phyloP scores from a whole-genome alignment of 1,140 invertebrate species.

The Drepana arcuata region DNA sequence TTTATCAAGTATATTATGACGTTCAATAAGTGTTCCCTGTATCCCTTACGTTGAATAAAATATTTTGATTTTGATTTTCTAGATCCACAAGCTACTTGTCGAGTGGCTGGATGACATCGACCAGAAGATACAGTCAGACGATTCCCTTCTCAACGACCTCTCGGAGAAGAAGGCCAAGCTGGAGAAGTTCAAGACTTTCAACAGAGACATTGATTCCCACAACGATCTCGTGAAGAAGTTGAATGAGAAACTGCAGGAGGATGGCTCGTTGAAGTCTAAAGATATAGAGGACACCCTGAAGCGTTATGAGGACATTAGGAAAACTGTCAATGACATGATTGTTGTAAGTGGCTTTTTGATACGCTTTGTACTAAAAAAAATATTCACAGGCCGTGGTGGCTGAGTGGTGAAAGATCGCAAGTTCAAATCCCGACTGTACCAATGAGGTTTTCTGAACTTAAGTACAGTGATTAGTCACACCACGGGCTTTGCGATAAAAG shows the following conservation, averaged over 20 bases:
- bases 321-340: slow-evolving; percentile 77
- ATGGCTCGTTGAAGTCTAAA: slow-evolving; percentile 75
- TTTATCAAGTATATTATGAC: too few species aligned
- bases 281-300: slow-evolving; percentile 80
- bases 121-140: slow-evolving; percentile 82
- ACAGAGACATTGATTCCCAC: slow-evolving; percentile 84
- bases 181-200: slow-evolving; percentile 86
- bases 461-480: too few species aligned
- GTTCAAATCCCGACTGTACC: too few species aligned
- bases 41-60: too few species aligned
- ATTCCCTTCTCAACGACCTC: slow-evolving; percentile 84
- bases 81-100: slow-evolving; percentile 79
- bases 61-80: slow-evolving; percentile 8
- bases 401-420: too few species aligned
- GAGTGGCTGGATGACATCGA: slow-evolving; percentile 92
- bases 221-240: slow-evolving; percentile 82
- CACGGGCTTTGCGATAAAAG: too few species aligned
- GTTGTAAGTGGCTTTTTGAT: slow-evolving; percentile 50
- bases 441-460: too few species aligned
- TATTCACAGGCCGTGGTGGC: too few species aligned
- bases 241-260: slow-evolving; percentile 77
- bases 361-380: too few species aligned
- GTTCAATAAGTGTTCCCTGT: too few species aligned
- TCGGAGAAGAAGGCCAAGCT: slow-evolving; percentile 91
- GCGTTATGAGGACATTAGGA: slow-evolving; percentile 80